Evolutionary conservation across 2,113 vertebrate genomes (phyloP).

Genomic region (Cryptomyrus ogoouensis): DNA sequence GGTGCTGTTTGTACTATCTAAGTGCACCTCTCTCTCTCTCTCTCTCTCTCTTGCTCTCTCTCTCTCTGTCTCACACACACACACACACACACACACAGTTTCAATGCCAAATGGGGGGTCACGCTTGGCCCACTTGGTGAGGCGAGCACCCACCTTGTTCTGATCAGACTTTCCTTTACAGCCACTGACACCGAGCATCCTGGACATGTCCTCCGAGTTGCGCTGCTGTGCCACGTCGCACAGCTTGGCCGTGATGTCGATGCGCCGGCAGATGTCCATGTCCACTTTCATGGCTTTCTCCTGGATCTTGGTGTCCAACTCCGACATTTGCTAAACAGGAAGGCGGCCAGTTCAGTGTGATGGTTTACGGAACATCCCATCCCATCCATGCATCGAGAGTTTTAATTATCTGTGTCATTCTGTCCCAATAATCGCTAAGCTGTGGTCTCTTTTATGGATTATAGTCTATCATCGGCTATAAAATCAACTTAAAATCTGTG

Average conservation of each 20-base stretch:
- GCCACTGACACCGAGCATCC: constrained; percentile 72
- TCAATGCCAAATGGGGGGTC: neutral
- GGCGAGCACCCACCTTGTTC: constrained; percentile 25
- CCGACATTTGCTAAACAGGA: constrained; percentile 73
- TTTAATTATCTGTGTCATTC: neutral
- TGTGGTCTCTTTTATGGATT: neutral
- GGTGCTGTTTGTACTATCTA: neutral
- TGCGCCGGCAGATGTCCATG: constrained; percentile 87
- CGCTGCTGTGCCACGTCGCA: constrained; percentile 86
- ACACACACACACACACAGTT: neutral
- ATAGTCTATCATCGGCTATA: neutral
- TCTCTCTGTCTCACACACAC: neutral
- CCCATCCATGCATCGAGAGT: neutral
- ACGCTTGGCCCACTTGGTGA: neutral
- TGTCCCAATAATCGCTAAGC: neutral
- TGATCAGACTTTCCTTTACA: constrained; percentile 34
- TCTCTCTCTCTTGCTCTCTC: neutral
- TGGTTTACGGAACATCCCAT: neutral
- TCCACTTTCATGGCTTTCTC: constrained; percentile 90
- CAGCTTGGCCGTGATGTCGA: constrained; percentile 87
- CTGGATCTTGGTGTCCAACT: constrained; percentile 87
- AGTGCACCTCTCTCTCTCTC: neutral
- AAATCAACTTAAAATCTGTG: neutral
- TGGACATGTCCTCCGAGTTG: constrained; percentile 84
- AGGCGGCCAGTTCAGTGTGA: neutral